phyloP scores from a whole-genome alignment of 2,113 vertebrate genomes.

The Saccopteryx leptura region DNA sequence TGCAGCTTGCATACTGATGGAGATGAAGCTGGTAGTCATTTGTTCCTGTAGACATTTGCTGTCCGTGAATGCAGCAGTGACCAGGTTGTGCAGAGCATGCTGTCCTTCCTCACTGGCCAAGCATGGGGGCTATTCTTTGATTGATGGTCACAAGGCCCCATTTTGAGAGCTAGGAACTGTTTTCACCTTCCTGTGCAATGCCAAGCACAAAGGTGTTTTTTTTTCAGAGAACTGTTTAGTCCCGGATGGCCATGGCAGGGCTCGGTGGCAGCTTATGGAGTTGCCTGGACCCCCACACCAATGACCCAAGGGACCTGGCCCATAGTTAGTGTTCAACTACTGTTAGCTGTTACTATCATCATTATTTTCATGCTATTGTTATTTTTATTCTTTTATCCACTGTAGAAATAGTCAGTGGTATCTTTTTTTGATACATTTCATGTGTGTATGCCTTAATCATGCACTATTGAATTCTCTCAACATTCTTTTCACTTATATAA shows the following conservation, averaged over 20 bases:
- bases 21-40: neutral
- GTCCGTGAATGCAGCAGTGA: neutral
- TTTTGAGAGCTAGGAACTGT: neutral
- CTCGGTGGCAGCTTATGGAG: neutral
- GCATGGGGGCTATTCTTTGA: neutral
- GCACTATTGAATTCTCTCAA: constrained; percentile 12
- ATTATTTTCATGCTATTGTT: neutral
- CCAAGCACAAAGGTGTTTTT: neutral
- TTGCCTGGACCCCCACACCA: neutral
- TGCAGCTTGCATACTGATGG: neutral
- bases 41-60: neutral
- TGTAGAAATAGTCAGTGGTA: neutral
- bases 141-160: neutral
- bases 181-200: neutral
- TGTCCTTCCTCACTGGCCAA: fast-evolving
- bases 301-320: neutral
- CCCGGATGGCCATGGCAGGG: neutral
- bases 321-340: neutral
- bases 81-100: neutral
- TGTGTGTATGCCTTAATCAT: neutral
- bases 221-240: neutral
- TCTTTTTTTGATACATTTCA: neutral
- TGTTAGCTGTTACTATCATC: neutral
- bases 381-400: neutral
- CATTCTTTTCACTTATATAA: constrained; percentile 11